These are phyloP conservation scores for Thaleichthys pacificus DNA, from an alignment of 2,797 vertebrate genomes.

Conservation along the genomic window DNA sequence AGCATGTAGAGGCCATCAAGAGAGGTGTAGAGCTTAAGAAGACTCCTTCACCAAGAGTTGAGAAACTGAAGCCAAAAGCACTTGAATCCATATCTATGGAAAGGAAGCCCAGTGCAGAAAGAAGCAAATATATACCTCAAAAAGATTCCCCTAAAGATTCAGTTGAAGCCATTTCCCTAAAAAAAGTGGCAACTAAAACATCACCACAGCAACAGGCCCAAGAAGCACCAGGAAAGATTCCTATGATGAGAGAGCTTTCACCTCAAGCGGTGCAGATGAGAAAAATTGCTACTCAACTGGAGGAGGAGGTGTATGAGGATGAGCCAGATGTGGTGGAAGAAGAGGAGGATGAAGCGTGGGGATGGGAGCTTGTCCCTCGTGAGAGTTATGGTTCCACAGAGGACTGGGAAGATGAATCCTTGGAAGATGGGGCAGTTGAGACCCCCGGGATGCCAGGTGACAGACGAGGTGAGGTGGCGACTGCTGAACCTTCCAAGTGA, in stretches of 20 bases:
- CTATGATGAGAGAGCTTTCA: slow-evolving; percentile 67
- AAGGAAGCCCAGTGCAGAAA: slow-evolving; percentile 51
- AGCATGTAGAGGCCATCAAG: slow-evolving; percentile 47
- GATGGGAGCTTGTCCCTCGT: slow-evolving; percentile 74
- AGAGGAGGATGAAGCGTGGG: slow-evolving; percentile 68
- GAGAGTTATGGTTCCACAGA: slow-evolving; percentile 57
- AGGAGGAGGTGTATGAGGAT: slow-evolving; percentile 69
- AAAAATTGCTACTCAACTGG: slow-evolving; percentile 71
- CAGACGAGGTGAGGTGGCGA: slow-evolving; percentile 83
- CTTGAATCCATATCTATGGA: slow-evolving; percentile 43
- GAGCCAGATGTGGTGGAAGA: slow-evolving; percentile 44
- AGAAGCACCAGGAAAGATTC: slow-evolving; percentile 42
- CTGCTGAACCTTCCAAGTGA: slow-evolving; percentile 53
- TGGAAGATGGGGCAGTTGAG: slow-evolving; percentile 67
- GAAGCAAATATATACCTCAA: slow-evolving; percentile 38
- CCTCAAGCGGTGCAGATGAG: slow-evolving; percentile 67
- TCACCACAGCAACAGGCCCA: slow-evolving; percentile 51
- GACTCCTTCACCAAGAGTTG: slow-evolving; percentile 54
- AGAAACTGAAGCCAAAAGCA: slow-evolving; percentile 46
- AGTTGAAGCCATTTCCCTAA: slow-evolving; percentile 50
- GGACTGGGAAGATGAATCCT: slow-evolving; percentile 68
- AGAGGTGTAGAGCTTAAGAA: slow-evolving; percentile 57
- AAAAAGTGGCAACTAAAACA: slow-evolving; percentile 59
- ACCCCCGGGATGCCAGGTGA: slow-evolving; percentile 75
- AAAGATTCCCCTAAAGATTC: slow-evolving; percentile 63